These are phyloP conservation scores for Celastrina argiolus DNA, from an alignment of 2,888 invertebrate genomes.

Conservation along the genomic window DNA sequence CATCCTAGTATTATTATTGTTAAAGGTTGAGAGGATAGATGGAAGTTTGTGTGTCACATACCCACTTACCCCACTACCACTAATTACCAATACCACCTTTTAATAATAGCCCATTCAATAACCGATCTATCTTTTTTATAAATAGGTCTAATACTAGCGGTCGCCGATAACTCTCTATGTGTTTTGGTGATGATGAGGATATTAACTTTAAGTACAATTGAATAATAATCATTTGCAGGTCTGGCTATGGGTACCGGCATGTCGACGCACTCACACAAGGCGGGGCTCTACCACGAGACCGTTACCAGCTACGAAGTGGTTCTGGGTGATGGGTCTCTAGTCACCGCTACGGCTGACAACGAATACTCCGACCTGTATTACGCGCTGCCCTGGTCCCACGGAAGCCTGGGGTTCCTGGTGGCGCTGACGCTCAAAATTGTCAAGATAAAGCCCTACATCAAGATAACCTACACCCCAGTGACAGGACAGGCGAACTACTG, in stretches of 20 bases:
- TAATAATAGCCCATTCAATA: too few species aligned
- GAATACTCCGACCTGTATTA: constrained; percentile 78
- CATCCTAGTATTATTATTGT: too few species aligned
- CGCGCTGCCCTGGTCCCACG: constrained; percentile 82
- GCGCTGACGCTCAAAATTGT: constrained; percentile 80
- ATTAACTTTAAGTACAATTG: not conserved
- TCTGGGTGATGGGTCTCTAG: constrained; percentile 79
- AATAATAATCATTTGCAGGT: constrained; percentile 47
- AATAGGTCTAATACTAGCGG: too few species aligned
- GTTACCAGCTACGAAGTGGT: constrained; percentile 82
- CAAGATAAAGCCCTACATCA: constrained; percentile 80
- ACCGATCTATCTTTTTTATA: too few species aligned
- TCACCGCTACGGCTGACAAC: constrained; percentile 76
- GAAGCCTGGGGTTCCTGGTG: constrained; percentile 81
- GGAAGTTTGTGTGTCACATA: too few species aligned
- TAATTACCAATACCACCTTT: too few species aligned
- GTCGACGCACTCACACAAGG: constrained; percentile 85
- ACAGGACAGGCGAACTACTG: constrained; percentile 81
- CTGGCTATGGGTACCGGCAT: constrained; percentile 84
- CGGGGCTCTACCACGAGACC: constrained; percentile 83
- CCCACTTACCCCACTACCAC: too few species aligned
- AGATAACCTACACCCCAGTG: constrained; percentile 80
- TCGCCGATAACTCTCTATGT: too few species aligned
- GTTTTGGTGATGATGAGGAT: not conserved
- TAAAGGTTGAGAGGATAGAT: too few species aligned